Base-by-base conservation (phyloP, 2,888 invertebrate genomes). In the Eupithecia dodoneata region DNA sequence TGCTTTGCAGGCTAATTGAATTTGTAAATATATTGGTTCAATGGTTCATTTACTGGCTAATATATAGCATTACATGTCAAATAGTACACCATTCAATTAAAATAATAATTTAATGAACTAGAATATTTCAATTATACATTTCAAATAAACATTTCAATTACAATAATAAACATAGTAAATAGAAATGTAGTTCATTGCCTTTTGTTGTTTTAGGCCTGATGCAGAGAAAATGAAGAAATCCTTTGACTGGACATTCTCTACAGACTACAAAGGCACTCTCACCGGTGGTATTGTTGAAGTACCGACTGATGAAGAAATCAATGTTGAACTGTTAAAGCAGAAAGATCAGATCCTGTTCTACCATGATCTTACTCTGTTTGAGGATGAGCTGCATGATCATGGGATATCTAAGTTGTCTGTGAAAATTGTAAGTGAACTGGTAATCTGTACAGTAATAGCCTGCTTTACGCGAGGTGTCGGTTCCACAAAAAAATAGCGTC, bases 371-470 rank as follows among this genome's bases (percentile, higher is more conserved):
- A 97, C 98, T 76, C 94, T 99, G 59, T 99, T 98, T 95, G 99
- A 99, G 94, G 99, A 99, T 95, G 99, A 99, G 92, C 93, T 99
- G 71, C 99, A 99, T 89, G 99, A 99, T 93, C 98, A 99, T 95
- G 99, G 99, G 18, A 97, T 98, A 75, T 98, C 99, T 2, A 97
- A 97, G 73, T 96, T 97, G 84, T 97, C 97, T 81, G 98, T 99
- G 0, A 99, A 99, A 97, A 98, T 99, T 95, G 99, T 99, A 95
- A 96, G 97, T 95, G 0, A 66, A 42, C 15, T 66, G 13, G 13
- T 15, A 66, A 66, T 41, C 6, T 42, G 3, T 13, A 30, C 30
- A 30, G 30, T 30, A 30, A 30, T 30, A 30, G 30, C 30, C 30
- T 30, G 30, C 30, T 30, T 30, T 30, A 30, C 30, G 30, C 1